A percentile compares a stretch with the other conserved stretches of the same genome.
Evolutionary conservation across 2,797 vertebrate species (phyloP).

Genomic region (Spondyliosoma cantharus): DNA sequence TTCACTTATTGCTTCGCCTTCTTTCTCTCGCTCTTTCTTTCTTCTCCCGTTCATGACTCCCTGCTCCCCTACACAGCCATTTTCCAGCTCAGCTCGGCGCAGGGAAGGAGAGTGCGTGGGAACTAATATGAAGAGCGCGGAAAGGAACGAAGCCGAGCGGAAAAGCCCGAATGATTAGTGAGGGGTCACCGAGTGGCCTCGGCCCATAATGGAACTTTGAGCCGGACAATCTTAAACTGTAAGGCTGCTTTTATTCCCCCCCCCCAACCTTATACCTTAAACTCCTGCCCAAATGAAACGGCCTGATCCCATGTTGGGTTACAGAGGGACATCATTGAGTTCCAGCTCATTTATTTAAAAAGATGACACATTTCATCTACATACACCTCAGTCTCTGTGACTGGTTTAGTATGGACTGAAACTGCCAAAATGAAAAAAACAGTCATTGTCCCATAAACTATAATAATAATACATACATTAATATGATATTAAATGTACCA

Average conservation of each 20-base stretch:
- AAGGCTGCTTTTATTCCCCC: not conserved
- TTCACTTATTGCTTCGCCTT: constrained; percentile 37
- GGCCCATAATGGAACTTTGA: constrained; percentile 38
- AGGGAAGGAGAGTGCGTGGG: constrained; percentile 75
- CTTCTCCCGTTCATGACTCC: constrained; percentile 74
- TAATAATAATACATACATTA: too few relatives aligned
- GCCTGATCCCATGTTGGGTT: constrained; percentile 7
- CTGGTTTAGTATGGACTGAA: not conserved
- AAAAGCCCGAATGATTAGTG: constrained; percentile 69
- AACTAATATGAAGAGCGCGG: constrained; percentile 73
- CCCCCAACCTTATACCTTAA: not conserved
- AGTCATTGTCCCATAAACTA: too few relatives aligned
- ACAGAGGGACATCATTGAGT: not conserved
- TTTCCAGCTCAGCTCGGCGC: constrained; percentile 82
- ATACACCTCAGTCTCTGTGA: not conserved
- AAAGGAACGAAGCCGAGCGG: constrained; percentile 74
- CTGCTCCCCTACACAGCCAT: constrained; percentile 82
- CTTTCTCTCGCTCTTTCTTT: constrained; percentile 69
- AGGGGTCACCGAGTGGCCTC: constrained; percentile 48
- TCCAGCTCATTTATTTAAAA: not conserved
- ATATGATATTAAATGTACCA: too few relatives aligned
- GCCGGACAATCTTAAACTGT: constrained; percentile 5
- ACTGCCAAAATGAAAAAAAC: too few relatives aligned
- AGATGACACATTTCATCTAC: not conserved
- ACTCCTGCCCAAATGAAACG: constrained; percentile 2